Conservation (phyloP, 2,888 invertebrate species). For the Steinernema hermaphroditum region DNA sequence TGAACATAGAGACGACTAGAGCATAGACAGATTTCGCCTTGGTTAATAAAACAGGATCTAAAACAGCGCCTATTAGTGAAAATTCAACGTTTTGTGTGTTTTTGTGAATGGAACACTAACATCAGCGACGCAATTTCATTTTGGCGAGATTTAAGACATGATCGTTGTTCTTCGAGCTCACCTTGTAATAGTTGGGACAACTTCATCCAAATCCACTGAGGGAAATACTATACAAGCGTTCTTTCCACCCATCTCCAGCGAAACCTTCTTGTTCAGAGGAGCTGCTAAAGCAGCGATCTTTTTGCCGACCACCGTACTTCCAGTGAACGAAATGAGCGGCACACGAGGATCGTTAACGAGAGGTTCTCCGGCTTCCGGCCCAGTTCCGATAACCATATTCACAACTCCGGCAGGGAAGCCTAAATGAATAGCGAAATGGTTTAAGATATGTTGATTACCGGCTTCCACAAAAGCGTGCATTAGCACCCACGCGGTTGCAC, state of each 20-base stretch:
- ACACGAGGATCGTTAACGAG: conserved; percentile 70
- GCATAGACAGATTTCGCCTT: conserved; percentile 72
- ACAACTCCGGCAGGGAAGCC: conserved; percentile 71
- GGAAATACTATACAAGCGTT: conserved; percentile 71
- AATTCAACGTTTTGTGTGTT: no score
- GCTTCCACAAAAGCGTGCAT: conserved; percentile 69
- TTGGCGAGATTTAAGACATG: no score
- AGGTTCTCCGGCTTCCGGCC: conserved; percentile 68
- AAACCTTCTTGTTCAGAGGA: conserved; percentile 70
- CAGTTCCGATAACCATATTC: conserved; percentile 71
- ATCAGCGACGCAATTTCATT: no score
- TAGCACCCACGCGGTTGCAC: conserved; percentile 70
- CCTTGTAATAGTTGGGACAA: conserved; percentile 65
- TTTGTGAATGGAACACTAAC: no score
- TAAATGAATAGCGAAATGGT: conserved; percentile 45
- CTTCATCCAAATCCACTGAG: conserved; percentile 70
- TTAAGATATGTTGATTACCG: conserved; percentile 63
- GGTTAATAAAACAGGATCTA: conserved; percentile 71
- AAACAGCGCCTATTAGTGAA: conserved; percentile 31
- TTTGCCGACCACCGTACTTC: conserved; percentile 65
- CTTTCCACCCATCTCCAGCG: conserved; percentile 72
- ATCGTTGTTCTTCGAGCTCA: not conserved
- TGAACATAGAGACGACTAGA: conserved; percentile 72
- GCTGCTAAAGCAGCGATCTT: conserved; percentile 61
- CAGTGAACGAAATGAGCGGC: conserved; percentile 71